A percentile compares a stretch with the other conserved stretches of the same genome.
phyloP scores from a whole-genome alignment of 2,797 vertebrate genomes.

The Fistularia commersonii region DNA sequence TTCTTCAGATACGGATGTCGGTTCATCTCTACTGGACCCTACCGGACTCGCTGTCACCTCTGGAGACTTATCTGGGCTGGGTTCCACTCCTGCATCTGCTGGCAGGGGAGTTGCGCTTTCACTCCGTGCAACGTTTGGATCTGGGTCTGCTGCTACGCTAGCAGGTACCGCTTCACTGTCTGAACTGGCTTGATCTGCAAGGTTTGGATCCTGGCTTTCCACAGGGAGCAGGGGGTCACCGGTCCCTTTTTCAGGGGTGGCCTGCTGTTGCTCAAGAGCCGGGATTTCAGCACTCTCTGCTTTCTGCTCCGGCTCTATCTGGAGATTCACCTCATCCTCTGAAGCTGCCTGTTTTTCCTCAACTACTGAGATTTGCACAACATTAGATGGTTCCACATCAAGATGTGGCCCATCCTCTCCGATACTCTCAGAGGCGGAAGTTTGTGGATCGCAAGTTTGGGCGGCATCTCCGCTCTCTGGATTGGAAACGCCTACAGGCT shows the following conservation, averaged over 20 bases:
- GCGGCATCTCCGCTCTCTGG: too few relatives aligned
- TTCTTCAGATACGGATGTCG: not conserved
- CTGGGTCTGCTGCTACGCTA: constrained; percentile 33
- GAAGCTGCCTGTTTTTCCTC: constrained; percentile 30
- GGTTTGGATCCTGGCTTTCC: not conserved
- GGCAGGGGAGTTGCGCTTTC: constrained; percentile 23
- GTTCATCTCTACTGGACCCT: too few relatives aligned
- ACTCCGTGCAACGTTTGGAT: constrained; percentile 23
- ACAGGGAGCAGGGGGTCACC: not conserved
- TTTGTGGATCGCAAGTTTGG: too few relatives aligned
- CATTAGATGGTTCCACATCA: constrained; percentile 12
- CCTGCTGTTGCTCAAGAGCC: constrained; percentile 27
- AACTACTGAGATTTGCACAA: constrained; percentile 26
- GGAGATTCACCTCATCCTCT: constrained; percentile 14
- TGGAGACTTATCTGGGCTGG: constrained; percentile 23
- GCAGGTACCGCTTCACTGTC: constrained; percentile 29
- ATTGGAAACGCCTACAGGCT: constrained; percentile 8
- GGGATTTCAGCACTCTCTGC: constrained; percentile 24
- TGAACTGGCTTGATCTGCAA: not conserved
- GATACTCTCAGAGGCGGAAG: not conserved
- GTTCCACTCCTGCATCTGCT: constrained; percentile 37
- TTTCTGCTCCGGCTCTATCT: constrained; percentile 19
- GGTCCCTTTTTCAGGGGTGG: not conserved
- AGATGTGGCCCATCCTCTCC: constrained; percentile 6
- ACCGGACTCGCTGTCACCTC: constrained; percentile 15